A percentile compares a stretch with the other conserved stretches of the same genome.
Conservation (phyloP, 1,140 invertebrate genomes). For the Heterodera carotae region DNA sequence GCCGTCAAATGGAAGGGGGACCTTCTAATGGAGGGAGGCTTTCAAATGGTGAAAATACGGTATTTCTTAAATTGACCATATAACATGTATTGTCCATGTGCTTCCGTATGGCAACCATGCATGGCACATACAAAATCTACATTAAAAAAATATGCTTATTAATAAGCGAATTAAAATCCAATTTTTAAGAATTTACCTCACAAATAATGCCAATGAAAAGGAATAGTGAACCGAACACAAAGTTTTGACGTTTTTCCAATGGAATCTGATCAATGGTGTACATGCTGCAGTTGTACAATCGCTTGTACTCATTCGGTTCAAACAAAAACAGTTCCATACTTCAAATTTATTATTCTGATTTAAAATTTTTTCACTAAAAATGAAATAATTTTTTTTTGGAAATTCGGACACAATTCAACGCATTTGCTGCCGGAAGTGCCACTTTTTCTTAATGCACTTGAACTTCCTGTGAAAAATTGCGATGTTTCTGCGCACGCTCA, state of each 20-base stretch:
- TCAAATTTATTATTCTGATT: background rate
- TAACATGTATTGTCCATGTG: slow-evolving; percentile 12
- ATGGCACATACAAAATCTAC: slow-evolving; percentile 16
- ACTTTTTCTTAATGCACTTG: no score
- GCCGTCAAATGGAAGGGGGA: no score
- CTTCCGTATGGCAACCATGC: slow-evolving; percentile 14
- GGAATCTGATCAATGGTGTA: slow-evolving; percentile 38
- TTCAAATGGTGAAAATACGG: no score
- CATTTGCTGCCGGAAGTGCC: no score
- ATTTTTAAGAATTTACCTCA: slow-evolving; percentile 10
- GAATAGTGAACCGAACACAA: slow-evolving; percentile 33
- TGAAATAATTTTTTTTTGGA: no score
- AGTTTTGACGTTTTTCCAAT: slow-evolving; percentile 39
- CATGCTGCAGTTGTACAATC: slow-evolving; percentile 43
- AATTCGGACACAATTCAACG: no score
- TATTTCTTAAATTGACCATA: no score
- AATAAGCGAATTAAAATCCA: background rate
- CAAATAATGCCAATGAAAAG: slow-evolving; percentile 25
- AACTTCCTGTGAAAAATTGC: no score
- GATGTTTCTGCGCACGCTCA: no score
- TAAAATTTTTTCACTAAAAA: no score
- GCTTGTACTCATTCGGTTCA: slow-evolving; percentile 30
- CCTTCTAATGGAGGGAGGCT: no score
- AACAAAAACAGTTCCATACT: slow-evolving; percentile 38
- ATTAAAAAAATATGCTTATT: background rate